Evolutionary conservation across 35 echinoderm and acorn worm genomes (phyloP).

Genomic region (Patiria miniata): DNA sequence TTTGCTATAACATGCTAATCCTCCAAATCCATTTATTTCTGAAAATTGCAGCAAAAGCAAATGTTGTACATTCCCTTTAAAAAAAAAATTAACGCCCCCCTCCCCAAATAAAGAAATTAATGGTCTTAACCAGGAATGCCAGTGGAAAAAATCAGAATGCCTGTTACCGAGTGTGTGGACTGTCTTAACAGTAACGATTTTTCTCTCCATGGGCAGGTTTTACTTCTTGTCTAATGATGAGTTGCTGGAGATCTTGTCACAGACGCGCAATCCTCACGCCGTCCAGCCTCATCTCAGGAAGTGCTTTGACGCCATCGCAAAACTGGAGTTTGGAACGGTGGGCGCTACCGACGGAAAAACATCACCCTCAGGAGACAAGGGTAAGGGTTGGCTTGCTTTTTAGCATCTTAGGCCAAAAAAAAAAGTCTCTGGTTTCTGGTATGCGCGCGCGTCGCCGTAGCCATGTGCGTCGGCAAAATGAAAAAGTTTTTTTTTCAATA

Average conservation of each 20-base stretch:
- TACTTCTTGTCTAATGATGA: constrained; percentile 99
- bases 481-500: too few species aligned
- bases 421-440: too few species aligned
- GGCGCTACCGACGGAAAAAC: constrained; percentile 79
- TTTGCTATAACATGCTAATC: too few species aligned
- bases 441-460: too few species aligned
- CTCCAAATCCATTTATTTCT: too few species aligned
- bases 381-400: constrained; percentile 38
- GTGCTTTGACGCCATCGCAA: constrained; percentile 94
- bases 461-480: too few species aligned
- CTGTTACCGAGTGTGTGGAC: neutral
- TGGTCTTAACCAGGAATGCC: too few species aligned
- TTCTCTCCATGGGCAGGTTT: constrained; percentile 60
- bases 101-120: neutral
- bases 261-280: constrained; percentile 97
- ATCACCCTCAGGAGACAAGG: constrained; percentile 90
- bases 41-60: too few species aligned
- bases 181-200: neutral
- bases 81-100: neutral
- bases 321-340: constrained; percentile 88
- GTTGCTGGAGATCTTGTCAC: constrained; percentile 94
- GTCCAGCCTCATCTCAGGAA: constrained; percentile 97
- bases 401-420: too few species aligned
- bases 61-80: too few species aligned
- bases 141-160: neutral